These are phyloP conservation scores for Theropithecus gelada DNA, from an alignment of 2,113 vertebrate species.

Conservation along the genomic window DNA sequence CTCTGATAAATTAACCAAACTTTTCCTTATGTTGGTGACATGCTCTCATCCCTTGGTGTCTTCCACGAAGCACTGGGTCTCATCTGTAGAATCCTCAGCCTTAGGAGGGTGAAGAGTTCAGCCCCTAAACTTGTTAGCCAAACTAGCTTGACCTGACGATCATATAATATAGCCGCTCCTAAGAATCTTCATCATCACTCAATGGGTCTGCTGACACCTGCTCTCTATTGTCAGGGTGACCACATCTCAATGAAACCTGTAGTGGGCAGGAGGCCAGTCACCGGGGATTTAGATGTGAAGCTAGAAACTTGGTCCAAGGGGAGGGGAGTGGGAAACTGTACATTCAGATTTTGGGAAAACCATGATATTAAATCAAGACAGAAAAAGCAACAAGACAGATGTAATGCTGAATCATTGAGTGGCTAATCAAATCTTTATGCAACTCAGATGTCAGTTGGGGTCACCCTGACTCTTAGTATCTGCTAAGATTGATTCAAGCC, in stretches of 20 bases:
- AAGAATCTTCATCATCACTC: not conserved
- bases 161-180: not conserved
- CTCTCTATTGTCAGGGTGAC: not conserved
- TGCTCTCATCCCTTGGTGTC: not conserved
- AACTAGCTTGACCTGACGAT: not conserved
- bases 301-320: not conserved
- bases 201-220: not conserved
- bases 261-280: not conserved
- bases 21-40: not conserved
- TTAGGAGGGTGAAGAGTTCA: not conserved
- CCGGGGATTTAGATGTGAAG: not conserved
- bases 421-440: not conserved
- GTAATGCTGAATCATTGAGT: not conserved
- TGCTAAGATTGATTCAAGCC: not conserved
- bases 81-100: not conserved
- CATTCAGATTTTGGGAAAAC: not conserved
- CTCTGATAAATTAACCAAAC: not conserved
- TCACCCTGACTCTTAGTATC: not conserved
- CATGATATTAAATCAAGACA: constrained; percentile 15
- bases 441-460: not conserved
- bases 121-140: not conserved
- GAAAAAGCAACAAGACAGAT: not conserved
- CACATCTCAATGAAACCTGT: not conserved
- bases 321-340: not conserved
- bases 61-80: not conserved